Evolutionary conservation across 2,888 invertebrate species (phyloP).

Genomic region (Eustalomyia histrio): DNA sequence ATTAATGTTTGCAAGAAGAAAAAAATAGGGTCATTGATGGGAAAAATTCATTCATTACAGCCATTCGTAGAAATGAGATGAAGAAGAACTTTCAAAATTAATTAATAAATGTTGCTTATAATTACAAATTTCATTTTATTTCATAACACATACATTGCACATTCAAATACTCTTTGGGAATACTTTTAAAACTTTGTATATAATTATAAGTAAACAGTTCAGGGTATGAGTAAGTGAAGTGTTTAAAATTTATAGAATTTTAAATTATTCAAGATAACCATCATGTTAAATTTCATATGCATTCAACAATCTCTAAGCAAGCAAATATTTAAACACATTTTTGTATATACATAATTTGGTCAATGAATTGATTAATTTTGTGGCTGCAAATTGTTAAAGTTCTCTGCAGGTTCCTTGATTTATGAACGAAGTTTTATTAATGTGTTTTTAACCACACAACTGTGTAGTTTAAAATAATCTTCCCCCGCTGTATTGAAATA

Average conservation of each 20-base stretch:
- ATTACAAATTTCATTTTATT: slow-evolving; percentile 32
- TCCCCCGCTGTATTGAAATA: too few species aligned
- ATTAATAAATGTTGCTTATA: slow-evolving; percentile 43
- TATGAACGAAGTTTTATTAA: too few species aligned
- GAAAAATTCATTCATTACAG: slow-evolving; percentile 52
- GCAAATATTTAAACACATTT: background rate
- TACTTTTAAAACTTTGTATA: background rate
- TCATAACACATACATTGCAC: slow-evolving; percentile 9
- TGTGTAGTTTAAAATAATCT: too few species aligned
- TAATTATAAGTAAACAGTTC: too few species aligned
- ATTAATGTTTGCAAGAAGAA: slow-evolving; percentile 52
- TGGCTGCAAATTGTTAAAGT: too few species aligned
- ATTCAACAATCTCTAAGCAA: background rate
- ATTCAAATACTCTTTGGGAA: background rate
- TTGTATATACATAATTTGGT: too few species aligned
- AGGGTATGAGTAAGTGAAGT: background rate
- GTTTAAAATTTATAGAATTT: slow-evolving; percentile 48
- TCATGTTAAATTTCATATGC: slow-evolving; percentile 25
- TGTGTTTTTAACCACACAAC: too few species aligned
- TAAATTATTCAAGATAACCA: slow-evolving; percentile 1
- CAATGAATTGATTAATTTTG: too few species aligned
- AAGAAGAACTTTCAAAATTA: slow-evolving; percentile 42
- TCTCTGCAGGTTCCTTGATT: too few species aligned
- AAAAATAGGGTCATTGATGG: slow-evolving; percentile 59
- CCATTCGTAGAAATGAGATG: slow-evolving; percentile 10